These are phyloP conservation scores for Grapholita molesta DNA, from an alignment of 1,140 invertebrate species.

Conservation along the genomic window DNA sequence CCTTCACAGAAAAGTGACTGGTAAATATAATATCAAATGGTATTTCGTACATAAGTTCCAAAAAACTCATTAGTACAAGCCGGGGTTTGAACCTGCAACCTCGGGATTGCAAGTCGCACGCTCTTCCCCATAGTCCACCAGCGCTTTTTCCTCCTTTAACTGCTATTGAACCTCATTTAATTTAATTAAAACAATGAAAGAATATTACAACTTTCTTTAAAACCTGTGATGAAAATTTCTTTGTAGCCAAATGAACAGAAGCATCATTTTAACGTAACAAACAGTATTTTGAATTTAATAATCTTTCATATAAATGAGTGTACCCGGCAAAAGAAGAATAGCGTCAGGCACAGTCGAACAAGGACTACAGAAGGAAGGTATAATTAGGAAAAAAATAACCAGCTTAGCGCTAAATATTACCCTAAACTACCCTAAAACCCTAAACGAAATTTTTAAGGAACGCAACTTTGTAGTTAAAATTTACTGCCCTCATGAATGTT, in stretches of 20 bases:
- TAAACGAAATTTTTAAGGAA: too few species aligned
- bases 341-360: slow-evolving; percentile 14
- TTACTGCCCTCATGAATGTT: too few species aligned
- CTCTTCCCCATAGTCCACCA: too few species aligned
- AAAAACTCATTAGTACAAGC: too few species aligned
- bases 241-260: slow-evolving; percentile 37
- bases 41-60: too few species aligned
- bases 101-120: too few species aligned
- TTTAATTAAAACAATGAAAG: not conserved
- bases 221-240: not conserved
- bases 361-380: not conserved
- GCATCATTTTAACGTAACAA: slow-evolving; percentile 48
- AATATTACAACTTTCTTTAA: not conserved
- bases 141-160: not conserved
- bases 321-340: slow-evolving; percentile 42
- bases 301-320: slow-evolving; percentile 51
- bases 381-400: not conserved
- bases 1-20: too few species aligned
- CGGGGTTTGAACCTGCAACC: too few species aligned
- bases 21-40: too few species aligned
- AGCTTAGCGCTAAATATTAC: too few species aligned
- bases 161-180: not conserved
- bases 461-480: too few species aligned
- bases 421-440: too few species aligned
- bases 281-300: slow-evolving; percentile 55